Percentiles rank a stretch among this genome's conserved stretches.
Evolutionary conservation across 2,888 invertebrate species (phyloP).

Genomic region (Drosophila paramelanica): DNA sequence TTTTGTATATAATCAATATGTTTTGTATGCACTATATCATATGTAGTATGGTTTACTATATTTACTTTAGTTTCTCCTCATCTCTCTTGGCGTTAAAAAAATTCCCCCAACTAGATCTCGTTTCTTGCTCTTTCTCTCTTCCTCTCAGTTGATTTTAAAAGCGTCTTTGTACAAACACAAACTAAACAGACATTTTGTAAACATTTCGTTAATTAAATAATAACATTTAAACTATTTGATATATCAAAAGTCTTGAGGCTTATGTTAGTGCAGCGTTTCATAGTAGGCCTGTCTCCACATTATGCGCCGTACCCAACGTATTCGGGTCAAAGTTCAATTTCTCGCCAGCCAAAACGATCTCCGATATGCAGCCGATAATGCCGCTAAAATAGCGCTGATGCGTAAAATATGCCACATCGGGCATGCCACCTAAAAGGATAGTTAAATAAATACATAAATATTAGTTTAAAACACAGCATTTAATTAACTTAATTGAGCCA

Average conservation of each 20-base stretch:
- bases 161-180: slow-evolving; percentile 81
- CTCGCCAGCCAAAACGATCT: slow-evolving; percentile 92
- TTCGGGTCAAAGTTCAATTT: slow-evolving; percentile 88
- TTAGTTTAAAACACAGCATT: background rate
- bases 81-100: slow-evolving; percentile 69
- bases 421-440: slow-evolving; percentile 89
- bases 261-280: slow-evolving; percentile 81
- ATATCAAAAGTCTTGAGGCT: slow-evolving; percentile 82
- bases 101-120: slow-evolving; percentile 39
- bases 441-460: slow-evolving; percentile 39
- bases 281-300: slow-evolving; percentile 85
- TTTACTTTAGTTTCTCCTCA: slow-evolving; percentile 41
- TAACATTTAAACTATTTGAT: slow-evolving; percentile 81
- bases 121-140: slow-evolving; percentile 3
- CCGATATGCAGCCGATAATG: slow-evolving; percentile 93
- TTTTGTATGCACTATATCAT: slow-evolving; percentile 56
- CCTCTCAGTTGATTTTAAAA: slow-evolving; percentile 63
- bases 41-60: slow-evolving; percentile 69
- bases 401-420: slow-evolving; percentile 90
- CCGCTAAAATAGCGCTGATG: slow-evolving; percentile 90
- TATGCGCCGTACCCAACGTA: slow-evolving; percentile 84
- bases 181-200: slow-evolving; percentile 40
- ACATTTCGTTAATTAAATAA: slow-evolving; percentile 50
- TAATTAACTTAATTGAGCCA: background rate
- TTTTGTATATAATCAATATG: slow-evolving; percentile 66